Base-by-base conservation (phyloP, 2,888 invertebrate species). In the Drosophila atripex region DNA sequence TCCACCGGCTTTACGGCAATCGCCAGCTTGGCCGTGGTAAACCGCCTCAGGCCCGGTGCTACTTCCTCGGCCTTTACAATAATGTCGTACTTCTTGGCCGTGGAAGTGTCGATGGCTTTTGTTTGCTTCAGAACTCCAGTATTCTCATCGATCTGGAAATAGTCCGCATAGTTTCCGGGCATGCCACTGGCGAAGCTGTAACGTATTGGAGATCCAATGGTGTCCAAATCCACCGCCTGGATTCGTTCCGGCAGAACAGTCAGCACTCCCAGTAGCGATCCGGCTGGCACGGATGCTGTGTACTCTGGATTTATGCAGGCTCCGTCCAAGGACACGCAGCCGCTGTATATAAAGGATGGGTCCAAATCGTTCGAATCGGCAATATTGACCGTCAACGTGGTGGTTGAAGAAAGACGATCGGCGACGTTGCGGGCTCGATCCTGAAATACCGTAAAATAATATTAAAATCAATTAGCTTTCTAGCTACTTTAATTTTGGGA, bases 311-410 rank as follows among this genome's bases (percentile, higher is more conserved):
- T 96, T 75, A 97, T 95, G 90, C 97, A 97, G 54, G 95, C 95
- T 0, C 96, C 96, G 80, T 97, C 96, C 54, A 95, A 93, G 0
- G 95, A 92, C 78, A 95, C 95, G 89, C 97, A 97, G 12, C 96
- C 96, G 30, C 96, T 95, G 92, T 97, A 97, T 71, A 97, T 96
- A 89, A 97, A 98, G 0, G 97, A 96, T 0, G 97, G 97, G 89
- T 97, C 97, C 89, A 97, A 95, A 89, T 98, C 98, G 88, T 98
- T 97, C 49, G 96, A 97, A 86, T 98, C 98, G 82, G 95, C 93
- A 11, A 98, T 94, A 84, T 96, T 95, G 2, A 98, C 95, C 0
- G 95, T 96, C 68, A 98, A 91, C 0, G 96, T 97, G 1, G 97
- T 95, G 21, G 97, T 97, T 14, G 96, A 95, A 0, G 97, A 95